Conservation (phyloP, 2,797 vertebrate species). For the Glossophaga mutica region DNA sequence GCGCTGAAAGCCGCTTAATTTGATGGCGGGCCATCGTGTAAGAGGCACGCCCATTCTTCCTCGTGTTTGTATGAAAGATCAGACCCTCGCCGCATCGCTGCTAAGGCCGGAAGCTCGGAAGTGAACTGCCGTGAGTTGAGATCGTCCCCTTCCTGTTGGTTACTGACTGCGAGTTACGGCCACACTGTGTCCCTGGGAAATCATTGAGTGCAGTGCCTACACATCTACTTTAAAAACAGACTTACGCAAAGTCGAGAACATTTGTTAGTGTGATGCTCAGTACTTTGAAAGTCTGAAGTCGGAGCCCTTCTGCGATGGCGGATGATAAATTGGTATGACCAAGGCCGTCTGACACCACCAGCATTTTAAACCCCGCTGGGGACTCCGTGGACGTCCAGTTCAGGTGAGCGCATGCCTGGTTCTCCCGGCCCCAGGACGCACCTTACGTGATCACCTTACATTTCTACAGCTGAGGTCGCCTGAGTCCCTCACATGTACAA, state of each 20-base stretch:
- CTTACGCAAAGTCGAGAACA: background rate
- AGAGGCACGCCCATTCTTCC: background rate
- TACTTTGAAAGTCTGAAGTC: background rate
- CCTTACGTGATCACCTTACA: background rate
- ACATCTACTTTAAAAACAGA: background rate
- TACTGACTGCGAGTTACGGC: background rate
- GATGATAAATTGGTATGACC: background rate
- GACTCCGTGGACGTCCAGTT: background rate
- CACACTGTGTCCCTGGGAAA: background rate
- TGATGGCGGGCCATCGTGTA: too few species aligned
- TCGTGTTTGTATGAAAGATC: background rate
- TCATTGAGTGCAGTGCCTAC: background rate
- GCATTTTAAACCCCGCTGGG: background rate
- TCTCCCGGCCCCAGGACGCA: background rate
- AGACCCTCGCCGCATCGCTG: background rate
- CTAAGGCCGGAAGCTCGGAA: background rate
- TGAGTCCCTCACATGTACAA: background rate
- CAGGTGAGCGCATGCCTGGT: background rate
- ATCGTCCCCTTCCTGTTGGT: background rate
- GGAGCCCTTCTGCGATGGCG: background rate
- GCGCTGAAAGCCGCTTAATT: background rate
- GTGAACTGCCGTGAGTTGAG: background rate
- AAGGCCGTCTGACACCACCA: background rate
- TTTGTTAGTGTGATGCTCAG: background rate
- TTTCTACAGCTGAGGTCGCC: background rate